Conservation (phyloP, 2,797 vertebrate species). For the Eleutherodactylus coqui region DNA sequence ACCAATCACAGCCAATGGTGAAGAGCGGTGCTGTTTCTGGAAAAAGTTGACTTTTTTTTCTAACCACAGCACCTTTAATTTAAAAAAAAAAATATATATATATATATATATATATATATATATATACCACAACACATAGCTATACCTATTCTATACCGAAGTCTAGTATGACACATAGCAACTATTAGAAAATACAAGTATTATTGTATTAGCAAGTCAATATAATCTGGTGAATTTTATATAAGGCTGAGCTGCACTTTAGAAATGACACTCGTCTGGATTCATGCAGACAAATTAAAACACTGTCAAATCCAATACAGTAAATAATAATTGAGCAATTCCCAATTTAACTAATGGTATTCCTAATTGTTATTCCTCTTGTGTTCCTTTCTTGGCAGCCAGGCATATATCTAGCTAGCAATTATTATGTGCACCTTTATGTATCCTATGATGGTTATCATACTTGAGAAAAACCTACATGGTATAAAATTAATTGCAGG, state of each 20-base stretch:
- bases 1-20: too few relatives aligned
- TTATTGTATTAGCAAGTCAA: neutral
- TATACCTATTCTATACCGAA: too few relatives aligned
- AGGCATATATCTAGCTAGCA: conserved; percentile 3
- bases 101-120: too few relatives aligned
- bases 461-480: neutral
- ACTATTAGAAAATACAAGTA: too few relatives aligned
- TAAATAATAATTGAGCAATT: conserved; percentile 9
- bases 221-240: neutral
- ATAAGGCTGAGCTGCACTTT: neutral
- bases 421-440: conserved; percentile 20
- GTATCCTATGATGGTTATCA: neutral
- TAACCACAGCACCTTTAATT: too few relatives aligned
- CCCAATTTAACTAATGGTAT: neutral
- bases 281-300: neutral
- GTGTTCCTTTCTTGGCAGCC: neutral
- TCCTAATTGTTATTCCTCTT: neutral
- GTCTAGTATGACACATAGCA: too few relatives aligned
- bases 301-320: neutral
- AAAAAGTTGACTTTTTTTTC: too few relatives aligned
- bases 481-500: conserved; percentile 6
- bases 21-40: too few relatives aligned
- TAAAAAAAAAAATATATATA: too few relatives aligned
- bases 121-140: too few relatives aligned
- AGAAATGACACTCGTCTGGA: neutral